phyloP scores from a whole-genome alignment of 2,888 invertebrate species.

The Abrostola tripartita region DNA sequence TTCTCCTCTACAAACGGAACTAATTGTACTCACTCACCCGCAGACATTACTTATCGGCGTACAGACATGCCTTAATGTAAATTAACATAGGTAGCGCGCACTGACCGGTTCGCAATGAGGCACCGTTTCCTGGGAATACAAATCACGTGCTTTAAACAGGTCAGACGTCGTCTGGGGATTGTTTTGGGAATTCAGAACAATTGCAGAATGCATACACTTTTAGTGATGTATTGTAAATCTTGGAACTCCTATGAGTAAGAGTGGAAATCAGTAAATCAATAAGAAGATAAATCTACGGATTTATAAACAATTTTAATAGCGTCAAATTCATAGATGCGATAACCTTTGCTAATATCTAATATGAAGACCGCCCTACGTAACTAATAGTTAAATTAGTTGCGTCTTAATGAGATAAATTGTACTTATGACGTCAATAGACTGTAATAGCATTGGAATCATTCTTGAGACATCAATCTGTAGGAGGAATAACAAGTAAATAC shows the following conservation, averaged over 20 bases:
- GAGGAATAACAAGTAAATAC: slow-evolving; percentile 33
- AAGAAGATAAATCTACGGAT: slow-evolving; percentile 18
- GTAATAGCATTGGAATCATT: slow-evolving; percentile 52
- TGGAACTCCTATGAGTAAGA: not conserved
- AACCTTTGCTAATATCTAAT: slow-evolving; percentile 57
- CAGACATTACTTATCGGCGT: slow-evolving; percentile 49
- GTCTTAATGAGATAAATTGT: slow-evolving; percentile 57
- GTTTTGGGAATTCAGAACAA: slow-evolving; percentile 17
- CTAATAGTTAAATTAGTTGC: slow-evolving; percentile 57
- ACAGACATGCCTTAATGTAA: slow-evolving; percentile 23
- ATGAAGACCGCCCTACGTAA: slow-evolving; percentile 50
- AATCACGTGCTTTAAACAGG: slow-evolving; percentile 19
- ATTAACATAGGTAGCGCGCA: slow-evolving; percentile 28
- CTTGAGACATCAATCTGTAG: slow-evolving; percentile 44
- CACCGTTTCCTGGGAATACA: slow-evolving; percentile 16
- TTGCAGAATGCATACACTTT: not conserved
- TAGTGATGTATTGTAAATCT: not conserved
- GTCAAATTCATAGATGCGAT: slow-evolving; percentile 48
- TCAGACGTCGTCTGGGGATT: slow-evolving; percentile 5
- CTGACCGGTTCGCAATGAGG: slow-evolving; percentile 13
- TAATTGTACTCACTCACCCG: slow-evolving; percentile 68
- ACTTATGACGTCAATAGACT: slow-evolving; percentile 66
- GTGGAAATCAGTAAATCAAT: slow-evolving; percentile 6
- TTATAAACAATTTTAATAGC: slow-evolving; percentile 26
- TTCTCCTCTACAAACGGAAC: slow-evolving; percentile 83